Base-by-base conservation (phyloP, 2,113 vertebrate species). In the Clinocottus analis region DNA sequence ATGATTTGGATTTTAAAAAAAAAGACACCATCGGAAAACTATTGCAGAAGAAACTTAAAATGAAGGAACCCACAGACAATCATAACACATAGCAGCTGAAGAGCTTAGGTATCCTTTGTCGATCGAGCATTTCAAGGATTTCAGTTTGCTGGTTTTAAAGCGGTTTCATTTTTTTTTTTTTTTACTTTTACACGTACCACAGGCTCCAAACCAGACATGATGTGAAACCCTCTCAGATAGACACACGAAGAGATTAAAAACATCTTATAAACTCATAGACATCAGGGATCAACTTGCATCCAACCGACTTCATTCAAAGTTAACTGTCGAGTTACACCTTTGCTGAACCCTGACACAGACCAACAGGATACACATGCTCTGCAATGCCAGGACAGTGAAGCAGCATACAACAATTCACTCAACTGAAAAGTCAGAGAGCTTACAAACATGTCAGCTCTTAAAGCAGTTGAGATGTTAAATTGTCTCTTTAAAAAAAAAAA, bases 51-150 rank as follows among this genome's bases (percentile, higher is more conserved):
- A 63, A 76, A 64, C 6, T 23, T 10, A 56, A 53, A 29, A 62
- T 73, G 14, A 68, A 58, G 47, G 47, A 59, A 58, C 51, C 29
- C 14, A 83, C 8, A 77, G 33, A 69, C 49, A 25, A n/a, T 16
- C 19, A 53, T 31, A 51, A 33, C 17, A n/a, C n/a, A 27, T 67
- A 84, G 85, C 87, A 90, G 88, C 87, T 70, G 55, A 75, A 35
- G 51, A 75, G 45, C 68, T 72, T 9, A 27, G 33, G 27, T 73
- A 25, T 61, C 21, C 14, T 14, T 37, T 61, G 23, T n/a, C 53
- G 33, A 45, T 12, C 8, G 27, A 35, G 39, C 27, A 1, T 59
- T 75, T 67, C 16, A 61, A 27, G 35, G 64, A 37, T n/a, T n/a
- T 79, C 27, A 67, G 35, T 76, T 62, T 77, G 31, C 23, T 4